Evolutionary conservation across 2,797 vertebrate genomes (phyloP).

Genomic region (Alosa sapidissima): DNA sequence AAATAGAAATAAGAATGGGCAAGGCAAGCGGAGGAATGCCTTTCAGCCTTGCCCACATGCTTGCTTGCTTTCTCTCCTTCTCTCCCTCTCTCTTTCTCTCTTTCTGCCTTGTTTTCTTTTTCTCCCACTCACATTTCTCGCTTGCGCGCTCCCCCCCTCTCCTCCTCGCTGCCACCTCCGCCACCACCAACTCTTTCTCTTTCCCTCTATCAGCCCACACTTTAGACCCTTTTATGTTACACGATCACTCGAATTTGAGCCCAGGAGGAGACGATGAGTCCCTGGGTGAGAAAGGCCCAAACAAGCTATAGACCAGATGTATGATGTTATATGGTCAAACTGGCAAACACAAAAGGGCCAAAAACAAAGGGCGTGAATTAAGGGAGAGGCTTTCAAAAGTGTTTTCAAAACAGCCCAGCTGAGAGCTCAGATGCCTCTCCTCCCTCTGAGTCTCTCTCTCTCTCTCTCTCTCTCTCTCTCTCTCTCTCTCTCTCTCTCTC

Average conservation of each 20-base stretch:
- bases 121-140: slow-evolving; percentile 51
- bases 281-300: slow-evolving; percentile 88
- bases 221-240: slow-evolving; percentile 89
- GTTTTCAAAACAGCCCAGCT: slow-evolving; percentile 99
- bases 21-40: slow-evolving; percentile 39
- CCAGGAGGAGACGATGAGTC: slow-evolving; percentile 85
- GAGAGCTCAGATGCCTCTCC: slow-evolving; percentile 86
- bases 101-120: slow-evolving; percentile 68
- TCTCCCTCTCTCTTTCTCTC: slow-evolving; percentile 55
- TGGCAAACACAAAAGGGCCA: slow-evolving; percentile 94
- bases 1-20: slow-evolving; percentile 12
- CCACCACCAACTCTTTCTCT: slow-evolving; percentile 62
- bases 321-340: slow-evolving; percentile 99
- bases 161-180: slow-evolving; percentile 41
- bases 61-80: slow-evolving; percentile 52
- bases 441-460: slow-evolving; percentile 68
- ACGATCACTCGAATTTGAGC: slow-evolving; percentile 84
- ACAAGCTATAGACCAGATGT: slow-evolving; percentile 98
- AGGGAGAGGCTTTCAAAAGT: slow-evolving; percentile 92
- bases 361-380: slow-evolving; percentile 98
- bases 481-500: slow-evolving; percentile 41
- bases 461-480: slow-evolving; percentile 56
- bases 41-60: slow-evolving; percentile 40
- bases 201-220: slow-evolving; percentile 73
- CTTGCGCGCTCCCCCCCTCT: slow-evolving; percentile 59